Evolutionary conservation across 2,888 invertebrate species (phyloP), one percentile per base, ranked within the genome.

Genomic region (Desoria tigrina): DNA sequence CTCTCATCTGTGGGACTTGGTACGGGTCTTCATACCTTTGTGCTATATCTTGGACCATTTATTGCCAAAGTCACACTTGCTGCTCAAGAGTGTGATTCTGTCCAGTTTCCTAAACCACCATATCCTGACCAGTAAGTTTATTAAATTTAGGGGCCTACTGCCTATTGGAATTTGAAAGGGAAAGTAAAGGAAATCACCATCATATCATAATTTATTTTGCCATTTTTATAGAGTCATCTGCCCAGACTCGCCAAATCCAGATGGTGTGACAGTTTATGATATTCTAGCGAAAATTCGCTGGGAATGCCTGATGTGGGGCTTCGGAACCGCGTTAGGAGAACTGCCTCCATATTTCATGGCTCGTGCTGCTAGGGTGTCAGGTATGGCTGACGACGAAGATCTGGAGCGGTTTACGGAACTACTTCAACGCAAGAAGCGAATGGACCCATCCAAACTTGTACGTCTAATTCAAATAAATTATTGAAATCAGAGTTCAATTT

Each of bases 331-430:
- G 0, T 83, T 99, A n/a, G 99, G 99, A 0, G 99, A 99, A 80
- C 82, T 99, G 74, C 99, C 99, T 2, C 99, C 99, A 0, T 99
- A 99, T 84, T 99, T 99, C 82, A 97, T 99, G 96, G 99, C 99
- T n/a, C 84, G 94, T 68, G 96, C 98, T 3, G 91, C 92, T 0
- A 81, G 92, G 11, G 83, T 90, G 24, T 80, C 81, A 1, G 80
- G 83, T 50, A 83, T 84, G 71, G 86, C 87, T 57, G 85, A 86
- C 56, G 86, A 87, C 77, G 88, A 90, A 76, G 89, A 90, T 75
- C 81, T 90, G 72, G 86, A 86, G 73, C 89, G 90, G 78, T 87
- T 90, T 76, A 87, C 89, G 78, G 87, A 88, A 59, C 80, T 89
- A 53, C 85, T 77, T 16, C 71, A 73, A 49, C 65, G 87, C 77